These are phyloP conservation scores for Exaiptasia diaphana DNA, from an alignment of 64 coral and sea anemone genomes.

Conservation along the genomic window DNA sequence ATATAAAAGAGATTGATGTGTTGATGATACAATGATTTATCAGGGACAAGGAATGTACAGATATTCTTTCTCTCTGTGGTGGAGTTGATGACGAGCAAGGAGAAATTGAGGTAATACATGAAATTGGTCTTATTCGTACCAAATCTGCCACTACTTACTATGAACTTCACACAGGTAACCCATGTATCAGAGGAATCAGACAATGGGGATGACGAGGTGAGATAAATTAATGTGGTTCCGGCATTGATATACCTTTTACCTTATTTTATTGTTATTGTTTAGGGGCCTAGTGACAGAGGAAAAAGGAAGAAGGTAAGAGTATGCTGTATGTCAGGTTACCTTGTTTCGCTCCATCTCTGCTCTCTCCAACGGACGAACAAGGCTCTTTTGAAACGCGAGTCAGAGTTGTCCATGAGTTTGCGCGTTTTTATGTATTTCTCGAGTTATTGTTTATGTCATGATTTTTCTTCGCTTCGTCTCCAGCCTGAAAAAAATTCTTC, in stretches of 20 bases:
- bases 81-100: conserved; percentile 33
- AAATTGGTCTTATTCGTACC: too few relatives aligned
- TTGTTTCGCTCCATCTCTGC: neutral
- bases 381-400: too few relatives aligned
- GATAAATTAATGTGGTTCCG: neutral
- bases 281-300: conserved; percentile 7
- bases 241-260: neutral
- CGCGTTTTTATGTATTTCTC: too few relatives aligned
- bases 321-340: neutral
- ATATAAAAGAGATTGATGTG: too few relatives aligned
- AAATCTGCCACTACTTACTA: too few relatives aligned
- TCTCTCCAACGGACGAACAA: too few relatives aligned
- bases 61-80: conserved; percentile 54
- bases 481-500: neutral
- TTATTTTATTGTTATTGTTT: neutral
- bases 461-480: too few relatives aligned
- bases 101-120: conserved; percentile 9
- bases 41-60: conserved; percentile 43
- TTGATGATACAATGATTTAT: neutral
- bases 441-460: too few relatives aligned
- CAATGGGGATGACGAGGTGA: neutral
- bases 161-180: conserved; percentile 22
- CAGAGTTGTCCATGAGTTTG: too few relatives aligned
- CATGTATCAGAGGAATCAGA: conserved; percentile 2
- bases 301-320: conserved; percentile 63